Evolutionary conservation across 2,888 invertebrate species (phyloP), one percentile per base, ranked within the genome.

Genomic region (Drosophila emarginata): DNA sequence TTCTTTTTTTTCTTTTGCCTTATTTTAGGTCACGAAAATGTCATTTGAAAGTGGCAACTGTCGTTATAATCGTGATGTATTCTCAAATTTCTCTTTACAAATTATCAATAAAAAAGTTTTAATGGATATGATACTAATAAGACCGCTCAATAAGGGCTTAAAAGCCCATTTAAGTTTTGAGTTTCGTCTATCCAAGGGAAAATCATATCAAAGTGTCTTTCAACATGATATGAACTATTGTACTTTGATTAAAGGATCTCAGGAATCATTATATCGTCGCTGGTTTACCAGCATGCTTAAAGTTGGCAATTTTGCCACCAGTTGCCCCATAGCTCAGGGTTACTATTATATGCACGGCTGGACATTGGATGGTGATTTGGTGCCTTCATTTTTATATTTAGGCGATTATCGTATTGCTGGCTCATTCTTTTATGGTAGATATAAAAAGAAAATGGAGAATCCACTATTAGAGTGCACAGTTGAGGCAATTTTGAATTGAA

Each of bases 161-260:
- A 87, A 77, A 45, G 82, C 63, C 0, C 87, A 82, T 56, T 0
- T 82, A 6, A 70, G 61, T 45, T 87, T 87, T 51, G 80, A 75
- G 12, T 60, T 81, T 28, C 77, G 88, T 0, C n/a, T 58, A 11
- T 2, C 71, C 1, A 74, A 74, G 23, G 14, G 51, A 0, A 77
- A 72, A 6, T 0, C 70, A 0, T 82, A 79, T 45, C 82, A 82
- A 28, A 74, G 63, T 52, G 2, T 85, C 7, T 79, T 75, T 39
- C 70, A 85, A 7, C 82, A 87, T 57, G 77, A 85, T 54, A 60
- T 82, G 2, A 75, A 81, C 67, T 87, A 72, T 54, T 82, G 82
- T n/a, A 21, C 36, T 0, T 6, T 82, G 18, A 64, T 87, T 6
- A 68, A 40, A 11, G 77, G 75, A 0, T 7, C 70, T 0, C 77